A percentile compares a stretch with the other conserved stretches of the same genome.
Evolutionary conservation across 2,888 invertebrate genomes (phyloP).

Genomic region (Polyommatus icarus): DNA sequence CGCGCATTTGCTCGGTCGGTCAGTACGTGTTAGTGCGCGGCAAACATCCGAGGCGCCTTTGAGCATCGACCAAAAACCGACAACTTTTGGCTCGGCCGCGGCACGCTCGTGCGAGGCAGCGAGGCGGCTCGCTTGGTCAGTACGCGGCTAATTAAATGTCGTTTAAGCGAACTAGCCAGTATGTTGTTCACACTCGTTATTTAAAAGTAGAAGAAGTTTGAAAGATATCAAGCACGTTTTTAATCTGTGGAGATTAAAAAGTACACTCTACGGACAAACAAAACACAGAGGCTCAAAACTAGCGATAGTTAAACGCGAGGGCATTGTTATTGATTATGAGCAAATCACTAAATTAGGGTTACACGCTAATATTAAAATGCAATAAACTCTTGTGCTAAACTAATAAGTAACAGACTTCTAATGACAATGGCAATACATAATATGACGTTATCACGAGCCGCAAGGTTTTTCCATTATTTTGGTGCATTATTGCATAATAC

Average conservation of each 20-base stretch:
- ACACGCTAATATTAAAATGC: slow-evolving; percentile 32
- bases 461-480: slow-evolving; percentile 30
- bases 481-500: neutral
- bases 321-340: slow-evolving; percentile 5
- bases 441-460: slow-evolving; percentile 32
- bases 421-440: slow-evolving; percentile 34
- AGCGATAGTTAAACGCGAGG: slow-evolving; percentile 5
- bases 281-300: neutral
- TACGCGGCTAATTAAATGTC: neutral
- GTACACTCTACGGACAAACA: neutral
- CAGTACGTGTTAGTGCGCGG: too few species aligned
- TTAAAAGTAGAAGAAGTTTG: neutral
- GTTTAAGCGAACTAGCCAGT: neutral
- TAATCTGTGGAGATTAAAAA: neutral
- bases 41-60: too few species aligned
- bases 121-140: too few species aligned
- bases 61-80: too few species aligned
- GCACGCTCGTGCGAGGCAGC: too few species aligned
- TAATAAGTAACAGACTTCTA: slow-evolving; percentile 32
- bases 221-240: neutral
- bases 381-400: slow-evolving; percentile 34
- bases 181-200: neutral
- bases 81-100: too few species aligned
- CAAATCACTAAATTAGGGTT: slow-evolving; percentile 26
- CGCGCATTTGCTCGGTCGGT: too few species aligned